Conservation (phyloP, 2,113 vertebrate species). For the Microtus pennsylvanicus region DNA sequence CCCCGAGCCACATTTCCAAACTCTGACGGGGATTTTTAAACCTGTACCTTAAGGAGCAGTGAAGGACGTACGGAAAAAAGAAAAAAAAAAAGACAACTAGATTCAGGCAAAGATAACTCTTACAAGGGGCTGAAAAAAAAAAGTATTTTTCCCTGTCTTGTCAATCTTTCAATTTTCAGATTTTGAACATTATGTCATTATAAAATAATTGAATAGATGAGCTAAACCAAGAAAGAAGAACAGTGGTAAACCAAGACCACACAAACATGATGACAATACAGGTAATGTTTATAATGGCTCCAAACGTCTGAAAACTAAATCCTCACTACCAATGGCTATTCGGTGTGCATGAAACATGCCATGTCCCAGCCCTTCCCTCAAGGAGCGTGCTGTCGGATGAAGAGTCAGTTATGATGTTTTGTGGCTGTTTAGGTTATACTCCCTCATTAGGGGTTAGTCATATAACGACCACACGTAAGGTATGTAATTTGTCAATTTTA, state of each 20-base stretch:
- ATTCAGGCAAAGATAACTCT: background rate
- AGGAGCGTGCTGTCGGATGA: slow-evolving; percentile 64
- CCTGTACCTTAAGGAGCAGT: background rate
- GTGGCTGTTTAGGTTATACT: slow-evolving; percentile 59
- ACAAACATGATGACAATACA: background rate
- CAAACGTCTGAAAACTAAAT: slow-evolving; percentile 41
- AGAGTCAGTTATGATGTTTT: slow-evolving; percentile 60
- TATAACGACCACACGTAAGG: slow-evolving; percentile 69
- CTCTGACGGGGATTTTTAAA: background rate
- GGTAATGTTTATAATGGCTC: slow-evolving; percentile 15
- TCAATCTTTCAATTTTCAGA: background rate
- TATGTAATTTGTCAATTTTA: slow-evolving; percentile 68
- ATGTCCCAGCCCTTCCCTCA: slow-evolving; percentile 30
- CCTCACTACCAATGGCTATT: slow-evolving; percentile 43
- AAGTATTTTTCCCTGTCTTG: background rate
- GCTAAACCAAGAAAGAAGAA: background rate
- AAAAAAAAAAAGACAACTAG: background rate
- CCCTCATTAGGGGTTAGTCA: slow-evolving; percentile 62
- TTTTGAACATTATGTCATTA: background rate
- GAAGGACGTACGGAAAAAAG: background rate
- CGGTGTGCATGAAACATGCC: background rate
- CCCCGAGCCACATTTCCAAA: background rate
- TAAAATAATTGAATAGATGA: background rate
- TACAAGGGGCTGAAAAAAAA: background rate
- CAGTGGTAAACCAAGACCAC: background rate